phyloP scores from a whole-genome alignment of 2,888 invertebrate species.

The Lepidonotus clava region DNA sequence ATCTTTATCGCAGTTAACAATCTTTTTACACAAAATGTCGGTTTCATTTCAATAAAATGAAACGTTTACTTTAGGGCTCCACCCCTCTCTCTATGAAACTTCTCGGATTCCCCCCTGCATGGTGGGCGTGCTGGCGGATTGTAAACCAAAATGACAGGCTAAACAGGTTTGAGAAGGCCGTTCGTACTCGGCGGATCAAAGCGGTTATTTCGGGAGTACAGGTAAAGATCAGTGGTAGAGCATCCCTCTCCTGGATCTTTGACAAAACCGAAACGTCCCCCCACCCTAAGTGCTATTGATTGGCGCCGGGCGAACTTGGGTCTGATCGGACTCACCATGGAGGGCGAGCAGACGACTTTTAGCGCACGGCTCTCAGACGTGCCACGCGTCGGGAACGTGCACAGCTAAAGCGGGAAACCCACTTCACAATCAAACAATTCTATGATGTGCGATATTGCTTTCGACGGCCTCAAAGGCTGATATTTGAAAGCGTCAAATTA shows the following conservation, averaged over 20 bases:
- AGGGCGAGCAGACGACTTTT: not conserved
- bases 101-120: not conserved
- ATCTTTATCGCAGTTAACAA: too few relatives aligned
- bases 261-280: not conserved
- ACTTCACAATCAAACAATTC: not conserved
- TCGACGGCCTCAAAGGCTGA: too few relatives aligned
- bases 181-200: not conserved
- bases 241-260: constrained; percentile 17
- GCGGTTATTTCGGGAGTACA: not conserved
- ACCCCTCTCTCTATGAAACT: too few relatives aligned
- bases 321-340: not conserved
- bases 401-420: too few relatives aligned
- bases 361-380: not conserved
- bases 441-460: not conserved
- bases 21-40: too few relatives aligned
- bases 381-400: not conserved
- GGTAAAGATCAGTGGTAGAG: not conserved
- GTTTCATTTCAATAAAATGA: too few relatives aligned
- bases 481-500: too few relatives aligned
- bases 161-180: not conserved
- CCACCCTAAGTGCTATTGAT: not conserved
- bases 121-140: not conserved
- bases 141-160: not conserved
- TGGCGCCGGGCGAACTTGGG: not conserved
- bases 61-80: too few relatives aligned